Conservation (phyloP, 2,797 vertebrate genomes). For the Helarctos malayanus region DNA sequence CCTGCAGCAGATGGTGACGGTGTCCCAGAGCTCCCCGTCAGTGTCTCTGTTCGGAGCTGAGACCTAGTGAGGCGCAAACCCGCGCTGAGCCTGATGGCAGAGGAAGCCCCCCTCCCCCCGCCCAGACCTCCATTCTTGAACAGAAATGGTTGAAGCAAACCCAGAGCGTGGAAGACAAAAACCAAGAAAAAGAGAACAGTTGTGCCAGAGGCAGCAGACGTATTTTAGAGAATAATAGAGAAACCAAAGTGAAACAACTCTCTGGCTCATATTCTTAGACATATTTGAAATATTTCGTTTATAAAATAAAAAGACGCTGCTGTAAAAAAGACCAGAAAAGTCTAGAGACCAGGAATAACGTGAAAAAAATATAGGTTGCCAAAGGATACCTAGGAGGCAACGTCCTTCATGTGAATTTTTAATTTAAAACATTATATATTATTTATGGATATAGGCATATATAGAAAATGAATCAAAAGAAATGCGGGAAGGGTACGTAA, state of each 20-base stretch:
- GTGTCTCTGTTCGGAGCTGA: background rate
- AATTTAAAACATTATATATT: background rate
- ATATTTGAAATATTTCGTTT: constrained; percentile 44
- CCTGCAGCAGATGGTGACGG: background rate
- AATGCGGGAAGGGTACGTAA: background rate
- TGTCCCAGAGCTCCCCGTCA: background rate
- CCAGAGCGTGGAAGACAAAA: background rate
- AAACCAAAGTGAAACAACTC: constrained; percentile 31
- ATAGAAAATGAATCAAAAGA: constrained; percentile 35
- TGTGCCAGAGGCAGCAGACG: background rate
- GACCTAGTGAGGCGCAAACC: background rate
- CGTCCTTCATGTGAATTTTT: background rate
- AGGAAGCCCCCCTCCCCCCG: background rate
- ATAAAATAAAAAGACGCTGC: constrained; percentile 23
- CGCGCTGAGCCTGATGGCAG: background rate
- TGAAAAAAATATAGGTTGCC: constrained; percentile 37
- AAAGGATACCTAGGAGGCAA: background rate
- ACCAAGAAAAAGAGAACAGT: background rate
- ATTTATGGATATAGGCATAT: background rate
- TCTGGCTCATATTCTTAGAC: constrained; percentile 12
- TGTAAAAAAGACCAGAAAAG: background rate
- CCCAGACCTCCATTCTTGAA: background rate
- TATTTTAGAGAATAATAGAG: constrained; percentile 18
- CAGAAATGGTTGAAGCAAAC: background rate
- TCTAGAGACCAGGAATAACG: background rate